A percentile compares a stretch with the other conserved stretches of the same genome.
Evolutionary conservation across 2,888 invertebrate genomes (phyloP).

Genomic region (Helobdella robusta): DNA sequence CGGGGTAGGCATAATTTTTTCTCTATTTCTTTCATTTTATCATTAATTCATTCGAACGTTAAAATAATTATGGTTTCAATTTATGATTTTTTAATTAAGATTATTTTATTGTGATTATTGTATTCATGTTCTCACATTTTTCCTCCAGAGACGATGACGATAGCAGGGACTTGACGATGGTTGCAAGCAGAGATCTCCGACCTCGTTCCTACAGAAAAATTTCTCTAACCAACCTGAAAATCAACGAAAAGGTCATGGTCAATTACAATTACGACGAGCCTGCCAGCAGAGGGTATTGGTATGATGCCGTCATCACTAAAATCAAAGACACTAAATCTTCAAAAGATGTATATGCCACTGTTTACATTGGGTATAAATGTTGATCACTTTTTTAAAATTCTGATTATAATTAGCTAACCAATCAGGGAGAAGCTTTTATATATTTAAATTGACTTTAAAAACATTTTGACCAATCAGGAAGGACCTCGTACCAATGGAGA

Average conservation of each 20-base stretch:
- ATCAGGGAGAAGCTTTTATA: not conserved
- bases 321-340: conserved; percentile 42
- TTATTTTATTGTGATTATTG: no score
- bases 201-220: conserved; percentile 60
- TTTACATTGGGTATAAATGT: conserved; percentile 44
- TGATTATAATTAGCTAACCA: not conserved
- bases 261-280: conserved; percentile 67
- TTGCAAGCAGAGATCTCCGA: conserved; percentile 53
- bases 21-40: no score
- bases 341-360: conserved; percentile 44
- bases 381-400: not conserved
- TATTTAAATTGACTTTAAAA: not conserved
- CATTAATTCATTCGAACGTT: no score
- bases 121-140: not conserved
- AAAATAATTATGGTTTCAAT: no score
- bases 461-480: no score
- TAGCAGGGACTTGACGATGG: no score
- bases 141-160: conserved; percentile 45
- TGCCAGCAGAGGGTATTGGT: conserved; percentile 63
- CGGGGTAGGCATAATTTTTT: no score
- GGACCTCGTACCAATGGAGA: conserved; percentile 54
- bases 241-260: conserved; percentile 61
- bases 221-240: conserved; percentile 54
- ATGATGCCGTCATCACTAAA: conserved; percentile 46
- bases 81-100: no score